phyloP scores from a whole-genome alignment of 2,797 vertebrate species.

The Sarcoramphus papa region DNA sequence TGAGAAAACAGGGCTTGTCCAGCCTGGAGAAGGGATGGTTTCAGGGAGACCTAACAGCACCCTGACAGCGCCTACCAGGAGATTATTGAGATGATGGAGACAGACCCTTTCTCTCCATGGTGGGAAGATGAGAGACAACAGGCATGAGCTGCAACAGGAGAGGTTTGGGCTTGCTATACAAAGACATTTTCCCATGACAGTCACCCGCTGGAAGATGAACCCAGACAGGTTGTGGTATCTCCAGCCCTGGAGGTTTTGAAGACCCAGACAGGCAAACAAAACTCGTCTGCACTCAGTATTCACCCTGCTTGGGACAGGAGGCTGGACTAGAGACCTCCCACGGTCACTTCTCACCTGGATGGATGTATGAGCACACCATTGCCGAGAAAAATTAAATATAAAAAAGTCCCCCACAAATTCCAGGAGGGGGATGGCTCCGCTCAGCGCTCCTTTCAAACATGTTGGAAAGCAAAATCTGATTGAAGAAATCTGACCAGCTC shows the following conservation, averaged over 20 bases:
- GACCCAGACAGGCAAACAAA: background rate
- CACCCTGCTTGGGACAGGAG: background rate
- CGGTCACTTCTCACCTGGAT: background rate
- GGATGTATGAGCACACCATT: rapidly evolving
- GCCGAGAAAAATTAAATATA: background rate
- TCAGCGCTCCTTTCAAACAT: background rate
- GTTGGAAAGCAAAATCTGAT: background rate
- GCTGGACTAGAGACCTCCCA: background rate
- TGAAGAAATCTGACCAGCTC: background rate
- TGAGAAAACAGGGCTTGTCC: background rate
- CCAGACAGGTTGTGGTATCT: background rate
- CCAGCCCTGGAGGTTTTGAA: background rate
- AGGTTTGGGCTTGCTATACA: background rate
- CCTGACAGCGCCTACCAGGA: background rate
- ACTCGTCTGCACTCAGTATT: background rate
- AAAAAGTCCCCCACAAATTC: background rate
- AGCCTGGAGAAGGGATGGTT: background rate
- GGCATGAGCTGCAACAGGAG: background rate
- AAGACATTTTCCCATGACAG: rapidly evolving
- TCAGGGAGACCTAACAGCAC: background rate
- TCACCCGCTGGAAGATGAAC: background rate
- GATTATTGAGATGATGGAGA: background rate
- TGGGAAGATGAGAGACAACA: background rate
- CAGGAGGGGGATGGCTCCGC: background rate
- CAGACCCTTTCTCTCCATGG: background rate